These are phyloP conservation scores for Proteles cristata DNA, from an alignment of 2,113 vertebrate genomes.

Conservation along the genomic window DNA sequence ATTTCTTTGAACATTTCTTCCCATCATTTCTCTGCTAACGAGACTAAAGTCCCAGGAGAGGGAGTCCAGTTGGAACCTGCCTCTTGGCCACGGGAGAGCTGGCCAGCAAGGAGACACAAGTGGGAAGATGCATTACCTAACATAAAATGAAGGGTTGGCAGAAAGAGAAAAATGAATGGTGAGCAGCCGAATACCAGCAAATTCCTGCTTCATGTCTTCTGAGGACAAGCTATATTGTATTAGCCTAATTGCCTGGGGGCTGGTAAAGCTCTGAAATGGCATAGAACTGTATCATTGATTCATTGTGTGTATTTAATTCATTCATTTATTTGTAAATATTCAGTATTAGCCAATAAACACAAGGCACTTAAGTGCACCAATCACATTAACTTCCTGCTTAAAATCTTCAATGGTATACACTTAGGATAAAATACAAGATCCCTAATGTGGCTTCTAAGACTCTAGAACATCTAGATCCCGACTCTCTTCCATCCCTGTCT, in stretches of 20 bases:
- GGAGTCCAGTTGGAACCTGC: background rate
- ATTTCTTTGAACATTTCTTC: background rate
- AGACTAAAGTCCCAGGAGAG: background rate
- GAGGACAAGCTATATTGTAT: background rate
- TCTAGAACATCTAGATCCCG: background rate
- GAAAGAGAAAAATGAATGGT: background rate
- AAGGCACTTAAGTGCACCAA: background rate
- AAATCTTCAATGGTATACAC: background rate
- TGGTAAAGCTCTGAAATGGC: background rate
- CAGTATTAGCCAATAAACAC: background rate
- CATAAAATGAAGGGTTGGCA: background rate
- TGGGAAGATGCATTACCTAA: background rate
- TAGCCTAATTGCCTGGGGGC: background rate
- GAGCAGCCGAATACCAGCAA: background rate
- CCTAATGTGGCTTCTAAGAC: background rate
- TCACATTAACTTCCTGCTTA: background rate
- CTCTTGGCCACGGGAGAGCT: background rate
- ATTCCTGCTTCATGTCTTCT: background rate
- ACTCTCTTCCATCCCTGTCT: background rate
- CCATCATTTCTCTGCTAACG: background rate
- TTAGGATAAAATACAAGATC: background rate
- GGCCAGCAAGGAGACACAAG: background rate
- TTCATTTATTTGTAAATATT: slow-evolving; percentile 42
- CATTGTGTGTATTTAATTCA: background rate
- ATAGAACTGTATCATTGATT: background rate